phyloP scores from a whole-genome alignment of 1,140 invertebrate genomes.

The Homalodisca vitripennis region DNA sequence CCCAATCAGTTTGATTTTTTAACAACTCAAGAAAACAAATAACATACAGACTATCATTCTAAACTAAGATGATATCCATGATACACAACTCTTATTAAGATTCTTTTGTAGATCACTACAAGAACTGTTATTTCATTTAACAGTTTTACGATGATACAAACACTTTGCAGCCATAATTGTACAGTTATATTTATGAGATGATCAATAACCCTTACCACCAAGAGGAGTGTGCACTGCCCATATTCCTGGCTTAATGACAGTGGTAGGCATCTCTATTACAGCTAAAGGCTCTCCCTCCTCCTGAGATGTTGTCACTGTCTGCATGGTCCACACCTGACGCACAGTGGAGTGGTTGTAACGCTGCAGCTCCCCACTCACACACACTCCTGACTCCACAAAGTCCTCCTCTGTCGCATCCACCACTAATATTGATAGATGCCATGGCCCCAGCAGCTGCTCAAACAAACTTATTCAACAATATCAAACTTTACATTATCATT shows the following conservation, averaged over 20 bases:
- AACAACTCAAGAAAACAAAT: too few species aligned
- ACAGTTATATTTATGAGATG: too few species aligned
- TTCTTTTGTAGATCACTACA: too few species aligned
- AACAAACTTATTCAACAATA: background rate
- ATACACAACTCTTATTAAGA: too few species aligned
- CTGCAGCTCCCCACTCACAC: slow-evolving; percentile 38
- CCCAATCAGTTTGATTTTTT: too few species aligned
- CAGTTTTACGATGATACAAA: too few species aligned
- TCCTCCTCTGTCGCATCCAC: slow-evolving; percentile 38
- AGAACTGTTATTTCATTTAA: too few species aligned
- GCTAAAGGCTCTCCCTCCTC: slow-evolving; percentile 34
- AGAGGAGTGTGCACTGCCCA: slow-evolving; percentile 40
- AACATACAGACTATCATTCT: too few species aligned
- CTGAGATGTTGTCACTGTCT: slow-evolving; percentile 24
- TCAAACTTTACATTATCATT: background rate
- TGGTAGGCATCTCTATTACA: slow-evolving; percentile 36
- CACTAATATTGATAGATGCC: slow-evolving; percentile 39
- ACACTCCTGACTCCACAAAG: slow-evolving; percentile 37
- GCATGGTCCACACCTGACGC: slow-evolving; percentile 38
- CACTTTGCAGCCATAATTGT: too few species aligned
- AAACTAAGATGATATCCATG: too few species aligned
- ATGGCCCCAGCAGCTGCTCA: slow-evolving; percentile 38
- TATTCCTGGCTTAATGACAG: slow-evolving; percentile 28
- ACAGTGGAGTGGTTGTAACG: slow-evolving; percentile 33
- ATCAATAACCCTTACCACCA: slow-evolving; percentile 41